Evolutionary conservation across 2,888 invertebrate species (phyloP), one percentile per base, ranked within the genome.

Genomic region (Acleris emargana): DNA sequence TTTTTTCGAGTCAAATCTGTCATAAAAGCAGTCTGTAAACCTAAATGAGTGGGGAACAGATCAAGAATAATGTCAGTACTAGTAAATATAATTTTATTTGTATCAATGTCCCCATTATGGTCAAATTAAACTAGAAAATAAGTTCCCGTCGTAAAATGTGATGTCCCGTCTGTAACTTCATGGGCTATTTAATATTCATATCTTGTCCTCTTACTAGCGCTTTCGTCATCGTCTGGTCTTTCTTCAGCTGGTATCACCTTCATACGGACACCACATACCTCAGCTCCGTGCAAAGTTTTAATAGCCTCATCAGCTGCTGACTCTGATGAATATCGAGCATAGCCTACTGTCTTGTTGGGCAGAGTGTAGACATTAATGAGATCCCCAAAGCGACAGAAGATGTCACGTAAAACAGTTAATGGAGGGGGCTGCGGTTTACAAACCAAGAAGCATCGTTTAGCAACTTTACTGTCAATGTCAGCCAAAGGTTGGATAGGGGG

Each of bases 241-340:
- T 96, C 96, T 76, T 98, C 98, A 0, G 98, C 98, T 82, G 97
- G 96, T 86, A 98, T 91, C 5, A 98, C 98, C 92, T 98, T 97
- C 60, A 98, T 93, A 69, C 97, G 94, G 25, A 97, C 95, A 25
- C 97, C 97, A 76, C 96, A 96, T 66, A 98, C 94, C 83, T 97
- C 97, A 67, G 97, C 97, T 11, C 97, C 98, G 81, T 98, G 97
- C 53, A 98, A 87, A 1, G 69, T 71, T 54, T 64, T 76, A 54
- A 97, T 96, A 1, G 97, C 97, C 74, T 94, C 93, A 72, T 95
- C 94, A 1, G 98, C 98, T 69, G 96, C 95, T 47, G 95, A 94
- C 60, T 93, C 93, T 55, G 93, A 93, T 3, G 97, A 96, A 87
- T 96, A 98, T 77, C 97, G 97, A 6, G 97, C 98, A 87, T 97